Evolutionary conservation across 2,113 vertebrate species (phyloP).

Genomic region (Pteropus alecto): DNA sequence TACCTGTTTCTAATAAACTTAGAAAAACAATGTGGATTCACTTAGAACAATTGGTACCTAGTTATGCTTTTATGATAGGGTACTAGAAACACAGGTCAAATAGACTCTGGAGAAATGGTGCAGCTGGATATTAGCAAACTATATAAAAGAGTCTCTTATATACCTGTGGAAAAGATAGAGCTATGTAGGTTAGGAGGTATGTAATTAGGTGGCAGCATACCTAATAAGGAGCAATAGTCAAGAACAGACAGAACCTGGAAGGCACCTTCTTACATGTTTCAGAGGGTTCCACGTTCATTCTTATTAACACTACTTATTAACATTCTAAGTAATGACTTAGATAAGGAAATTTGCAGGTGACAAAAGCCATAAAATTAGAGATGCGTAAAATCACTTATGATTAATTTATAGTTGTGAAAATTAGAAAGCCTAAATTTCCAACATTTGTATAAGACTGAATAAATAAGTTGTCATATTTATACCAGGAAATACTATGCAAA

Average conservation of each 20-base stretch:
- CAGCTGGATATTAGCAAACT: background rate
- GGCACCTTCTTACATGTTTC: background rate
- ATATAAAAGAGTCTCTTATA: background rate
- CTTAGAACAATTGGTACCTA: background rate
- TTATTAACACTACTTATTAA: background rate
- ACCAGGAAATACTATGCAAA: background rate
- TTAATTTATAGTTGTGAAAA: background rate
- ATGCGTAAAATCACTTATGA: background rate
- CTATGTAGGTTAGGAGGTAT: background rate
- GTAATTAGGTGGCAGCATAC: background rate
- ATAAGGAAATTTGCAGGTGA: background rate
- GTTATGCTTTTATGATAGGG: background rate
- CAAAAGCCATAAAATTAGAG: background rate
- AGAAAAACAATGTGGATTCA: background rate
- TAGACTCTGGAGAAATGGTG: background rate
- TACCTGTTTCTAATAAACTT: background rate
- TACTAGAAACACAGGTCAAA: background rate
- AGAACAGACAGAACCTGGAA: background rate
- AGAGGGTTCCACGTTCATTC: background rate
- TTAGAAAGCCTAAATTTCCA: background rate
- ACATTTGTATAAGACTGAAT: background rate
- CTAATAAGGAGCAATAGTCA: background rate
- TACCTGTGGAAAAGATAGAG: background rate
- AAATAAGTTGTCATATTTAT: background rate
- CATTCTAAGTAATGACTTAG: background rate